Conservation (phyloP, 2,113 vertebrate species). For the Tenrec ecaudatus region DNA sequence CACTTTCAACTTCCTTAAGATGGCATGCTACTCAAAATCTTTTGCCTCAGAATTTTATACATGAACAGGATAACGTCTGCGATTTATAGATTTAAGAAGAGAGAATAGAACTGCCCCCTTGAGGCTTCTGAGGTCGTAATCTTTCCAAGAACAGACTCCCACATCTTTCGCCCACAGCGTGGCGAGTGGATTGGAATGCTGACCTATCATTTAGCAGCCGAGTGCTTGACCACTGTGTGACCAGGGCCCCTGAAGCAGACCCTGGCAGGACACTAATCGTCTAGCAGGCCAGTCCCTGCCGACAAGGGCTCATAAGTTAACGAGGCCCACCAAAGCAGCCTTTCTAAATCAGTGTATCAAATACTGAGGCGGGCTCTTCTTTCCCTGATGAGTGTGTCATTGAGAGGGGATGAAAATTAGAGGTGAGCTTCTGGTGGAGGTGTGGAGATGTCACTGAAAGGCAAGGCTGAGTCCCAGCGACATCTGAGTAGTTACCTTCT, state of each 20-base stretch:
- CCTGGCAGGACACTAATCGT: background rate
- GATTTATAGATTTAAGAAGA: too few relatives aligned
- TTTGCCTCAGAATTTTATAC: too few relatives aligned
- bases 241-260: background rate
- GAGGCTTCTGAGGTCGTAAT: background rate
- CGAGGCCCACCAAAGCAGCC: background rate
- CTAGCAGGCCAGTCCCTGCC: background rate
- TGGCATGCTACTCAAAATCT: too few relatives aligned
- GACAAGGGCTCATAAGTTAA: background rate
- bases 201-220: background rate
- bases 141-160: too few relatives aligned
- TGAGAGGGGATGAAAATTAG: background rate
- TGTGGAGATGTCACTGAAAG: background rate
- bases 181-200: background rate
- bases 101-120: background rate
- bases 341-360: background rate
- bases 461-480: background rate
- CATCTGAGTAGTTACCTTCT: background rate
- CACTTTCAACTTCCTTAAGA: too few relatives aligned
- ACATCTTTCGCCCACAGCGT: background rate
- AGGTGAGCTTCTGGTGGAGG: background rate
- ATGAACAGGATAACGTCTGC: too few relatives aligned
- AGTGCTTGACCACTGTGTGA: background rate
- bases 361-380: background rate
- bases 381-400: background rate